Conservation (phyloP, 2,113 vertebrate genomes). For the Phylloscopus trochiloides region DNA sequence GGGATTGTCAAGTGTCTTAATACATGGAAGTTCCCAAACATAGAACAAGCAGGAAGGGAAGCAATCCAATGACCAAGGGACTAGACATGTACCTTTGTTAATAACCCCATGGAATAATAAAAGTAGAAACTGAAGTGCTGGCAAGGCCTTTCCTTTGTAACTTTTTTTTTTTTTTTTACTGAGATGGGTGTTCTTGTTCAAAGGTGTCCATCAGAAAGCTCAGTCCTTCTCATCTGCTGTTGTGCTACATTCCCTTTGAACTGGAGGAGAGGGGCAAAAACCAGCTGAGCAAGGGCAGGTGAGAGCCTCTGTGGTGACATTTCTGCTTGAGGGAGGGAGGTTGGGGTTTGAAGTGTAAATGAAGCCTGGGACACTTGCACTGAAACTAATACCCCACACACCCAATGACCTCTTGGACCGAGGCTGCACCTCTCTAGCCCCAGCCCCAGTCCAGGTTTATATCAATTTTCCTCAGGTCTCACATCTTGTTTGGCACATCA, state of each 20-base stretch:
- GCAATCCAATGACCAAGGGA: background rate
- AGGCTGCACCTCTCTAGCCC: background rate
- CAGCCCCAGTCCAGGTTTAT: background rate
- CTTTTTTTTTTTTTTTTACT: background rate
- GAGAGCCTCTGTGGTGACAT: background rate
- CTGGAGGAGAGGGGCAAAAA: background rate
- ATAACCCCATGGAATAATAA: constrained; percentile 11
- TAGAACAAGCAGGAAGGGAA: background rate
- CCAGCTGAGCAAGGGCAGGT: background rate
- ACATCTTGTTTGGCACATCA: accelerated
- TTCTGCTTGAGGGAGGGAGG: background rate
- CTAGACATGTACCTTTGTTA: background rate
- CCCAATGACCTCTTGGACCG: accelerated
- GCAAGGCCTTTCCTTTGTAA: background rate
- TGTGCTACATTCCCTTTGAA: constrained; percentile 7
- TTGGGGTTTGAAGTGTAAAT: background rate
- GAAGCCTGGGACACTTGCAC: background rate
- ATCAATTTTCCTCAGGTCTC: background rate
- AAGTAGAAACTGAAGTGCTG: background rate
- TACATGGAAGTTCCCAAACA: background rate
- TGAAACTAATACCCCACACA: background rate
- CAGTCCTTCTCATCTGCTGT: background rate
- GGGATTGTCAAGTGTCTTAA: background rate
- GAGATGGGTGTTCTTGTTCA: background rate
- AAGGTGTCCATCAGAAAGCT: background rate